These are phyloP conservation scores for Scaptomyza reducta DNA, from an alignment of 2,888 invertebrate genomes.

Conservation along the genomic window DNA sequence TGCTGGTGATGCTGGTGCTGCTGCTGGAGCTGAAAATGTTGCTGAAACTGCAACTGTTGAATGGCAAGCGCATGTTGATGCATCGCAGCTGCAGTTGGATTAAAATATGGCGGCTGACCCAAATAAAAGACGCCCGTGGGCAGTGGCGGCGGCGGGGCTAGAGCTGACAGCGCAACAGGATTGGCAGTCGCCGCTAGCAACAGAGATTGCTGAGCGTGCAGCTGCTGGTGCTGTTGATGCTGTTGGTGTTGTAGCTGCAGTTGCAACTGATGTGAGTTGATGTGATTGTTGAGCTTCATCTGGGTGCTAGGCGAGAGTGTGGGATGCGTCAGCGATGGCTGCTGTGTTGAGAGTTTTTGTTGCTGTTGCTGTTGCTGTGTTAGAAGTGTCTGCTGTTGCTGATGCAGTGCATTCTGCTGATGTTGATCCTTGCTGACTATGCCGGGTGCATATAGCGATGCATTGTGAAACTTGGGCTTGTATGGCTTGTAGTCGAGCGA, in stretches of 20 bases:
- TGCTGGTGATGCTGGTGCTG: conserved; percentile 68
- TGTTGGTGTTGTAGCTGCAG: conserved; percentile 74
- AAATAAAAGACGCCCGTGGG: conserved; percentile 72
- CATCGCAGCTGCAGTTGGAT: conserved; percentile 61
- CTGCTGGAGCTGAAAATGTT: conserved; percentile 56
- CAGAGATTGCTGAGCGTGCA: conserved; percentile 66
- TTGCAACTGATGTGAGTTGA: conserved; percentile 80
- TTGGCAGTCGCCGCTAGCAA: conserved; percentile 52
- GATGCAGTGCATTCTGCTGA: conserved; percentile 51
- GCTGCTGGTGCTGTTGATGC: conserved; percentile 63
- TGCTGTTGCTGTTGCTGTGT: conserved; percentile 47
- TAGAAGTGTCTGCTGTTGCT: conserved; percentile 39
- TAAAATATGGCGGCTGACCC: conserved; percentile 69
- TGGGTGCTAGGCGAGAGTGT: conserved; percentile 82
- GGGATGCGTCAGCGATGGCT: conserved; percentile 63
- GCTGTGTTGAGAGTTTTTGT: conserved; percentile 55
- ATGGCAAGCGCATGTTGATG: conserved; percentile 71
- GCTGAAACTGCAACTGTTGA: conserved; percentile 65
- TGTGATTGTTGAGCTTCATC: conserved; percentile 81
- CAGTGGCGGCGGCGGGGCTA: conserved; percentile 45
- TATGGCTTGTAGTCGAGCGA: conserved; percentile 86
- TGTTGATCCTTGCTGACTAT: conserved; percentile 62
- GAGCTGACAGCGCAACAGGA: conserved; percentile 41
- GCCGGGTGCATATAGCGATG: conserved; percentile 85
- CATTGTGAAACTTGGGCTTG: conserved; percentile 91